Conservation (phyloP, 2,113 vertebrate species). For the Variabilichromis moorii region DNA sequence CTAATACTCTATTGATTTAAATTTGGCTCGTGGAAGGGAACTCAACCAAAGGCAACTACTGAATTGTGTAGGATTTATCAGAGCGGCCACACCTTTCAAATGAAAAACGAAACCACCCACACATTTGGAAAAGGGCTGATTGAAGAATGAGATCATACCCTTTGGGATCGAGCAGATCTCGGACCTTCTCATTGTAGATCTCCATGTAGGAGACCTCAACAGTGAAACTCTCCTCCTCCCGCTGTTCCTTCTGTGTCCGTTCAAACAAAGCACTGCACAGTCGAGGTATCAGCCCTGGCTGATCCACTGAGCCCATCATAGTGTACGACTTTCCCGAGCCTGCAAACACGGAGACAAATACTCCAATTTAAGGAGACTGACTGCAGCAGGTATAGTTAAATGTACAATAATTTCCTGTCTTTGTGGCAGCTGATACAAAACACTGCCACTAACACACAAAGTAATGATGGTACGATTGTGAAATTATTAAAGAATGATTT, state of each 20-base stretch:
- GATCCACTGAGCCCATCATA: slow-evolving; percentile 96
- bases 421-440: background rate
- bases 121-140: background rate
- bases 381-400: background rate
- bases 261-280: slow-evolving; percentile 94
- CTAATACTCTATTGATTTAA: background rate
- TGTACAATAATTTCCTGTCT: background rate
- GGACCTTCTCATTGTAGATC: slow-evolving; percentile 97
- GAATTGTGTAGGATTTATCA: background rate
- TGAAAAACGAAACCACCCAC: background rate
- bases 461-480: background rate
- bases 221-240: slow-evolving; percentile 89
- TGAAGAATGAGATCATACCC: slow-evolving; percentile 69
- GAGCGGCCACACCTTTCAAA: background rate
- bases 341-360: slow-evolving; percentile 34
- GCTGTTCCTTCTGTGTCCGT: slow-evolving; percentile 83
- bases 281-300: slow-evolving; percentile 90
- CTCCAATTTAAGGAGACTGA: background rate
- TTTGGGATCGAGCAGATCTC: slow-evolving; percentile 96
- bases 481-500: background rate
- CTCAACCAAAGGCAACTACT: background rate
- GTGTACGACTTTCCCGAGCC: slow-evolving; percentile 98
- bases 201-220: slow-evolving; percentile 99
- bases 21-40: background rate
- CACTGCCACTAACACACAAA: background rate